phyloP scores from a whole-genome alignment of 2,113 vertebrate genomes.

The Tachysurus vachellii region DNA sequence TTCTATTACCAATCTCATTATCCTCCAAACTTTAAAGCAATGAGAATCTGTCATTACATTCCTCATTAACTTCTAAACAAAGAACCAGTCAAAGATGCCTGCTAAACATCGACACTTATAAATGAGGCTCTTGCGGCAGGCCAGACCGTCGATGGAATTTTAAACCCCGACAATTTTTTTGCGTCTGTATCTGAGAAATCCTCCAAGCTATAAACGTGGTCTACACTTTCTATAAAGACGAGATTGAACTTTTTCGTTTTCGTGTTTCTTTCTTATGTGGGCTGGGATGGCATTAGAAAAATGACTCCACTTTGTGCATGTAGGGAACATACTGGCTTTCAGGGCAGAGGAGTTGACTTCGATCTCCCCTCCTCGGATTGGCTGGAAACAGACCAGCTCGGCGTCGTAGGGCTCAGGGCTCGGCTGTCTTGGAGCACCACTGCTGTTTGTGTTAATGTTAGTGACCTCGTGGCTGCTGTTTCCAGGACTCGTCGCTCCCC shows the following conservation, averaged over 20 bases:
- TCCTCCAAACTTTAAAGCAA: conserved; percentile 45
- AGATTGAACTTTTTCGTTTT: not conserved
- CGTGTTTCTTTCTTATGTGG: not conserved
- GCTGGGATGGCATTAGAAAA: not conserved
- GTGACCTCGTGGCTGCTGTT: conserved; percentile 55
- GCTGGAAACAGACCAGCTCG: conserved; percentile 86
- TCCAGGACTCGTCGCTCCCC: conserved; percentile 66
- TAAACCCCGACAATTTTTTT: conserved; percentile 2
- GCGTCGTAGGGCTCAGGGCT: conserved; percentile 85
- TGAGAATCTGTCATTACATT: conserved; percentile 54
- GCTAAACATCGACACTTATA: conserved; percentile 34
- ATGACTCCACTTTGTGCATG: not conserved
- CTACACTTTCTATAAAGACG: not conserved
- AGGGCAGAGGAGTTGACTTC: conserved; percentile 91
- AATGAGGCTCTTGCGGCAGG: conserved; percentile 16
- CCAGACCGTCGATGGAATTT: conserved; percentile 18
- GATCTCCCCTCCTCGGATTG: conserved; percentile 89
- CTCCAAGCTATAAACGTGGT: conserved; percentile 17
- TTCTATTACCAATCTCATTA: conserved; percentile 52
- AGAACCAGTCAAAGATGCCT: conserved; percentile 32
- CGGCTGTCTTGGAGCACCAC: conserved; percentile 66
- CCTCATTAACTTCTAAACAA: conserved; percentile 55
- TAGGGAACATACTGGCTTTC: conserved; percentile 83
- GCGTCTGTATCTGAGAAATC: conserved; percentile 2
- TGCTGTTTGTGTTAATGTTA: not conserved